A percentile compares a stretch with the other conserved stretches of the same genome.
Evolutionary conservation across 2,113 vertebrate genomes (phyloP).

Genomic region (Canis aureus): DNA sequence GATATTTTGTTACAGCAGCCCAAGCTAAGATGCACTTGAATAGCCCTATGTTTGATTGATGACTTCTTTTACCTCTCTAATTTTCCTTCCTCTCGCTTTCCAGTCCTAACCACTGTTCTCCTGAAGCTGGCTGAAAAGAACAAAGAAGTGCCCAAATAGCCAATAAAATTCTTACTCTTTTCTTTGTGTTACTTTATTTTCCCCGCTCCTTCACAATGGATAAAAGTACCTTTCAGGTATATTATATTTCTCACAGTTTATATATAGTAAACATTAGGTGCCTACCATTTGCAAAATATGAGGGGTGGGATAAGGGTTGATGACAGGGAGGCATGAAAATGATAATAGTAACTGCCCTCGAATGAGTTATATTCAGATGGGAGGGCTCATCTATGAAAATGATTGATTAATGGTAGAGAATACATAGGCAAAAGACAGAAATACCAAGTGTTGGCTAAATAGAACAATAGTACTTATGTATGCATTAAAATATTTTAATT

Average conservation of each 20-base stretch:
- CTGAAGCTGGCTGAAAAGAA: not conserved
- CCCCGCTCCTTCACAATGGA: not conserved
- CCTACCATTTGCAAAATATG: not conserved
- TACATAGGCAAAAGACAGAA: not conserved
- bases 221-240: not conserved
- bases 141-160: not conserved
- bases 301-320: not conserved
- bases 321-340: not conserved
- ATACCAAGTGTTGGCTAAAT: not conserved
- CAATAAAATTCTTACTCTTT: not conserved
- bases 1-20: not conserved
- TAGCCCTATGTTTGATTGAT: not conserved
- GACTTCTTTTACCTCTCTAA: not conserved
- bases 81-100: not conserved
- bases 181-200: not conserved
- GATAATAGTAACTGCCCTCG: not conserved
- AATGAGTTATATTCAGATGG: not conserved
- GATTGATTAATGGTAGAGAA: not conserved
- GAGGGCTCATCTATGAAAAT: not conserved
- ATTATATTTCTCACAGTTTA: not conserved
- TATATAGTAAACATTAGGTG: not conserved
- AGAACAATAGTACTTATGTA: not conserved
- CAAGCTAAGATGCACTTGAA: not conserved
- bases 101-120: not conserved
- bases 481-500: not conserved